Evolutionary conservation across 1,140 invertebrate genomes (phyloP), one percentile per base, ranked within the genome.

Genomic region (Babylonia areolata): DNA sequence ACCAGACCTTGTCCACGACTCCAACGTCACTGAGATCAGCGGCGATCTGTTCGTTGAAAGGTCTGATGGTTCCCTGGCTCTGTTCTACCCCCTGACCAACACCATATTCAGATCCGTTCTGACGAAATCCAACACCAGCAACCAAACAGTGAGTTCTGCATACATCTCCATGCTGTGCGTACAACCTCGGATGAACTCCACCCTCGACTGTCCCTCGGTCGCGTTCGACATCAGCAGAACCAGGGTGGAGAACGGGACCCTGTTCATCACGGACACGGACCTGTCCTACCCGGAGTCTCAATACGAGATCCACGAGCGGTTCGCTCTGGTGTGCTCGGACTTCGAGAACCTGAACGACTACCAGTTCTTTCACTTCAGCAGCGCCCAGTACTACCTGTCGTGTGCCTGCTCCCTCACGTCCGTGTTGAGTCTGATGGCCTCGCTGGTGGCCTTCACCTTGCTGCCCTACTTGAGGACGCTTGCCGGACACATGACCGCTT

Each of bases 401-500:
- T 39, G 85, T 3, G 86, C 92, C 5, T 90, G 89, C 12, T 81
- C 95, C n/a, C 86, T 86, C 17, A 88, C 94, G 31, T 95, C 94
- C 0, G 83, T 95, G 0, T 75, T 94, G 31, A 94, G 93, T 84
- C 88, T 95, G 12, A 81, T 88, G n/a, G 71, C 94, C 2, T 94
- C 95, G 84, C 92, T 95, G 28, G 20, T 91, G 6, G 89, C 94
- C 2, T 94, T 93, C 80, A 51, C 88, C 12, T 31, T 93, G 1
- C 78, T 95, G 1, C 92, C 94, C 28, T 92, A 93, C 80, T 86
- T 95, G 79, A 89, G 93, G 73, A 95, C 94, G 82, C 86, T 94
- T 31, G 95, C 95, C 0, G 95, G 93, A 2, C 94, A 93, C 81
- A 95, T 94, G 87, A 88, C 95, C 9, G 90, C 94, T 78, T 94